Evolutionary conservation across 2,113 vertebrate species (phyloP).

Genomic region (Acanthisitta chloris): DNA sequence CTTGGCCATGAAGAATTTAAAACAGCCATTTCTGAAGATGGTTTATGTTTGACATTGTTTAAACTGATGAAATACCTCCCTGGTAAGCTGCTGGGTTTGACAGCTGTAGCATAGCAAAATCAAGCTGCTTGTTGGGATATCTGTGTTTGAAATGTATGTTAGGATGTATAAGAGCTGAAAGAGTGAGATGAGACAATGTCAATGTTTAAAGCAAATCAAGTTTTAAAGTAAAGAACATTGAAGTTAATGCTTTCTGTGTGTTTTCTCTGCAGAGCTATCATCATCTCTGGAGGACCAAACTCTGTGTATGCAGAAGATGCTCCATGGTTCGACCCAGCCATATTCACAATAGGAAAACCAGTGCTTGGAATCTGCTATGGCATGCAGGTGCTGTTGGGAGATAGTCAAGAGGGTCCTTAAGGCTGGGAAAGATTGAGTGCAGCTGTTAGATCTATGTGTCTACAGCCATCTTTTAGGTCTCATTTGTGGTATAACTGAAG

Average conservation of each 20-base stretch:
- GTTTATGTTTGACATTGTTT: neutral
- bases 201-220: neutral
- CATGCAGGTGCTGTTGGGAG: conserved; percentile 86
- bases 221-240: neutral
- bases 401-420: neutral
- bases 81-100: neutral
- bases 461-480: neutral
- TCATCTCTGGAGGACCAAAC: conserved; percentile 97
- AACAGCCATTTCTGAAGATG: neutral
- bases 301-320: conserved; percentile 98
- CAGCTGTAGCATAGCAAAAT: neutral
- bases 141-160: neutral
- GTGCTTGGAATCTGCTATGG: conserved; percentile 98
- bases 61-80: neutral
- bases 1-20: neutral
- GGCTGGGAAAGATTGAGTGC: neutral
- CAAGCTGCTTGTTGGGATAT: neutral
- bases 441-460: neutral
- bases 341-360: conserved; percentile 96
- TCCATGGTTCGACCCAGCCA: conserved; percentile 95
- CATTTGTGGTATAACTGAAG: neutral
- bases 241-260: neutral
- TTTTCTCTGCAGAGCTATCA: conserved; percentile 85
- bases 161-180: neutral
- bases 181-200: neutral